Evolutionary conservation across 2,797 vertebrate genomes (phyloP).

Genomic region (Cyclopterus lumpus): DNA sequence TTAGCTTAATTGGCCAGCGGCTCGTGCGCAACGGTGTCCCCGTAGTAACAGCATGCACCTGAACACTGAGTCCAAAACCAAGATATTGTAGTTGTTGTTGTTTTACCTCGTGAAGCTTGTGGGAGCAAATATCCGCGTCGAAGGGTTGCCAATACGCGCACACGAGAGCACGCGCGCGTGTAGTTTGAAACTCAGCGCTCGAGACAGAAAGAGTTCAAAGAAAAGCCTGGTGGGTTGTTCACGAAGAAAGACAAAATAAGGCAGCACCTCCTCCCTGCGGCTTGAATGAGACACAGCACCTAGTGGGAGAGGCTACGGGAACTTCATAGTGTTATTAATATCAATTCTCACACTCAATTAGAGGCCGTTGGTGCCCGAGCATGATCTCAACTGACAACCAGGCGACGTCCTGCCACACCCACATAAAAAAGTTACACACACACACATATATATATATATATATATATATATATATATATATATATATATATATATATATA

Average conservation of each 20-base stretch:
- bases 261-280: slow-evolving; percentile 62
- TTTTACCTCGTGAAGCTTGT: slow-evolving; percentile 31
- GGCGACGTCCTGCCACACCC: background rate
- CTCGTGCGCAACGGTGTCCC: background rate
- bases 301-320: background rate
- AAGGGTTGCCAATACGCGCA: slow-evolving; percentile 45
- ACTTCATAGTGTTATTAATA: background rate
- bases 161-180: slow-evolving; percentile 51
- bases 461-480: too few relatives aligned
- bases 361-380: background rate
- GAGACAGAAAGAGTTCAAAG: background rate
- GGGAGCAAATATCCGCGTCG: slow-evolving; percentile 26
- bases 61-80: background rate
- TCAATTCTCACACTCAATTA: background rate
- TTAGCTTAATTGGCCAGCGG: background rate
- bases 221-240: slow-evolving; percentile 3
- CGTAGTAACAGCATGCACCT: background rate
- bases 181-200: background rate
- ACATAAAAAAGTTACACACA: background rate
- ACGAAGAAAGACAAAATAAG: background rate
- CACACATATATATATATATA: too few relatives aligned
- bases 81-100: background rate
- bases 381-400: background rate
- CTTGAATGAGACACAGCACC: background rate
- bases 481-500: too few relatives aligned